Conservation (phyloP, 2,888 invertebrate genomes). For the Furcula furcula region DNA sequence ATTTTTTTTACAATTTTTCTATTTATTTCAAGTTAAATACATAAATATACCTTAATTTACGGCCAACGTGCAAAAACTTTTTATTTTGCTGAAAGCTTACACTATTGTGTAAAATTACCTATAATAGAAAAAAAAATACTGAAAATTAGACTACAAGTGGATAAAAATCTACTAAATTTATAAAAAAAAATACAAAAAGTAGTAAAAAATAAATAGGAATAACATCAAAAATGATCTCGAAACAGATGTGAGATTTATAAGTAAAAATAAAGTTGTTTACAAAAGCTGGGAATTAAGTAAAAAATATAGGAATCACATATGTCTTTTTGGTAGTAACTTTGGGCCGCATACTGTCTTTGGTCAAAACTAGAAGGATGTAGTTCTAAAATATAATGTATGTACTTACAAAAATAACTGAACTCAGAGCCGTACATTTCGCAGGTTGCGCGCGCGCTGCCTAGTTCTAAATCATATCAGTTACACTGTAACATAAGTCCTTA, state of each 20-base stretch:
- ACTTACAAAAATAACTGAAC: conserved; percentile 28
- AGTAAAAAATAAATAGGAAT: conserved; percentile 72
- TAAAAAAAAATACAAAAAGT: conserved; percentile 68
- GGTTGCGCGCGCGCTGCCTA: too few species aligned
- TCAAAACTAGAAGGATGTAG: conserved; percentile 48
- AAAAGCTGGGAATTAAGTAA: conserved; percentile 53
- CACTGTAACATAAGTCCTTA: too few species aligned
- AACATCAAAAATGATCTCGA: conserved; percentile 68
- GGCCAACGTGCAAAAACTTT: conserved; percentile 62
- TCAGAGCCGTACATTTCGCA: too few species aligned
- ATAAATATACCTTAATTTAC: conserved; percentile 53
- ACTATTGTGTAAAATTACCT: conserved; percentile 49
- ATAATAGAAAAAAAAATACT: conserved; percentile 50
- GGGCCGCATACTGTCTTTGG: conserved; percentile 66
- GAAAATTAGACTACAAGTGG: conserved; percentile 49
- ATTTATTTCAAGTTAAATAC: conserved; percentile 45
- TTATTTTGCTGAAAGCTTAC: conserved; percentile 55
- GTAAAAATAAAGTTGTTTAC: conserved; percentile 28
- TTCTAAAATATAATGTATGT: conserved; percentile 31
- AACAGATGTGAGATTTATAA: conserved; percentile 52
- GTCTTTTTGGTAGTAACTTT: conserved; percentile 72
- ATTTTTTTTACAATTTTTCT: conserved; percentile 36
- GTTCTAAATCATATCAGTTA: too few species aligned
- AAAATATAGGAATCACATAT: conserved; percentile 62
- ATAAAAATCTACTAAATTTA: conserved; percentile 47